Conservation (phyloP, 2,113 vertebrate genomes). For the Prunella fulvescens region DNA sequence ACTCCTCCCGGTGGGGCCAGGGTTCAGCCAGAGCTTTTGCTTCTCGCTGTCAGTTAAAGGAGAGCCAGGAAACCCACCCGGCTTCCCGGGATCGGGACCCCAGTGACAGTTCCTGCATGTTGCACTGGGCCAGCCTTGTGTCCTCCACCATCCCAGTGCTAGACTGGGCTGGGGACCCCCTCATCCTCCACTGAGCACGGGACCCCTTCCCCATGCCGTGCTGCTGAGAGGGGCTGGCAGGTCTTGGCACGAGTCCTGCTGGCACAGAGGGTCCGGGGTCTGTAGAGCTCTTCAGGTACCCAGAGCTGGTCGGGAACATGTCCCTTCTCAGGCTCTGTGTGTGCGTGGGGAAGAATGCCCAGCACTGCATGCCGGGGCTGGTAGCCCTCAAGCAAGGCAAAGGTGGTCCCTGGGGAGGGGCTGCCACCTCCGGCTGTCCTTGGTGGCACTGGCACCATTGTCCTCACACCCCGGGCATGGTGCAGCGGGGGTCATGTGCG, state of each 20-base stretch:
- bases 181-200: fast-evolving
- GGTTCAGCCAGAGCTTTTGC: background rate
- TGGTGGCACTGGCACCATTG: fast-evolving
- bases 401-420: background rate
- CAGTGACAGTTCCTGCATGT: fast-evolving
- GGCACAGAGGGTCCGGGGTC: too few species aligned
- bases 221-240: background rate
- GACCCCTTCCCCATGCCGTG: background rate
- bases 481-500: background rate
- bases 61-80: background rate
- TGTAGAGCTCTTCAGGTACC: background rate
- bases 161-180: background rate
- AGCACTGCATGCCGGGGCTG: background rate
- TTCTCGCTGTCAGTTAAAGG: background rate
- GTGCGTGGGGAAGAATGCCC: background rate
- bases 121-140: background rate
- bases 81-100: fast-evolving
- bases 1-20: fast-evolving
- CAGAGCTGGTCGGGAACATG: fast-evolving
- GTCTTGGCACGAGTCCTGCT: fast-evolving
- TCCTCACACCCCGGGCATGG: fast-evolving
- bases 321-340: background rate
- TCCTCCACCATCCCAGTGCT: too few species aligned
- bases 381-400: background rate
- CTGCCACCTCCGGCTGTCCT: background rate